Conservation (phyloP, 2,797 vertebrate genomes). For the Trichosurus vulpecula region DNA sequence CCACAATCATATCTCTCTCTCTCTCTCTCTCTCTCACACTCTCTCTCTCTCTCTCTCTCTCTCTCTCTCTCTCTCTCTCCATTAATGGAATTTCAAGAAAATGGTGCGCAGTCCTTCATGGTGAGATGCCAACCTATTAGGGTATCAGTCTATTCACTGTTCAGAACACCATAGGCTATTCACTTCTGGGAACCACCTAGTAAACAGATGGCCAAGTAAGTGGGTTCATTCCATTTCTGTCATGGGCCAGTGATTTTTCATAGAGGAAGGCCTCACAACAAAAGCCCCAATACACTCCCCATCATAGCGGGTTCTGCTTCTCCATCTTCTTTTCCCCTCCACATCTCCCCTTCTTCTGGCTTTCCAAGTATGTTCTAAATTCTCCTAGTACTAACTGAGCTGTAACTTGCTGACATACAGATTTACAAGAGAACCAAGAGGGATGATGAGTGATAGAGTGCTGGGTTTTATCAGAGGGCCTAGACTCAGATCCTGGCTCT, state of each 20-base stretch:
- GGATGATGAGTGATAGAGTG: too few species aligned
- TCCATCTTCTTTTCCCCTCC: not conserved
- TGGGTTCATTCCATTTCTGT: not conserved
- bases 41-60: not conserved
- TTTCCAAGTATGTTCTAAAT: not conserved
- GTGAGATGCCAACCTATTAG: too few species aligned
- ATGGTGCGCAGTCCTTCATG: not conserved
- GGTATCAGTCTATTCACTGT: not conserved
- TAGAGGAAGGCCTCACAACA: not conserved
- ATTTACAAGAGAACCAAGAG: not conserved
- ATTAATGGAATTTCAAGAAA: not conserved
- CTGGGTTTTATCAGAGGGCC: not conserved
- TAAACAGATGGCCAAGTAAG: not conserved
- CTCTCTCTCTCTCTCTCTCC: not conserved
- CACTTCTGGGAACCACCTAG: not conserved
- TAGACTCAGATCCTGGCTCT: not conserved
- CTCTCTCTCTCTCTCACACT: not conserved
- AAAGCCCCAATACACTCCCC: not conserved
- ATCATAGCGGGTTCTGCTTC: not conserved
- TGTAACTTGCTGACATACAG: not conserved
- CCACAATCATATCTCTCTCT: too few species aligned
- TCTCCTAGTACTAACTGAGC: not conserved
- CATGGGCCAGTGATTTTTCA: not conserved
- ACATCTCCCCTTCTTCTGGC: not conserved
- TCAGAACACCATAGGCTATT: not conserved